Evolutionary conservation across 2,888 invertebrate species (phyloP).

Genomic region (Himalopsyche kuldschensis): DNA sequence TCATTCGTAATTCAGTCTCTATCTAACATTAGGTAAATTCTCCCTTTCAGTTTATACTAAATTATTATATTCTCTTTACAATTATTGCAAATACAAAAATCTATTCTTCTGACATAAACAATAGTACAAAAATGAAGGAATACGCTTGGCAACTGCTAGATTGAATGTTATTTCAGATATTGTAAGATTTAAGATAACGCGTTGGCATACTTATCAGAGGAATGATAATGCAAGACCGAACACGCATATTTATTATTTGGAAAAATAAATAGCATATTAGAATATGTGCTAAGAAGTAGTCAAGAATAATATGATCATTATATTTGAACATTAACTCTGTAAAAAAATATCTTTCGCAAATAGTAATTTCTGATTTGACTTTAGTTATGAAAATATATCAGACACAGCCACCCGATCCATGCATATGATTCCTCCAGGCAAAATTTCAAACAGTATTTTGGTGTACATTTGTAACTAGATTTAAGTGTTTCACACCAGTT

Average conservation of each 20-base stretch:
- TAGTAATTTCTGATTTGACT: no score
- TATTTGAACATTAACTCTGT: no score
- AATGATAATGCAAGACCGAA: neutral
- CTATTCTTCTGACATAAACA: neutral
- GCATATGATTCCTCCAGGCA: neutral
- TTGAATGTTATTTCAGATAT: neutral
- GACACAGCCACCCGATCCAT: neutral
- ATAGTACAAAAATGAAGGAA: neutral
- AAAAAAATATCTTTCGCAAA: no score
- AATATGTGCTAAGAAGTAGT: no score
- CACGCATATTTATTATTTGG: no score
- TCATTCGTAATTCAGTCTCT: constrained; percentile 22
- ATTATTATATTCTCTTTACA: neutral
- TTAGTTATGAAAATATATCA: no score
- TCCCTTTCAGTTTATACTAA: neutral
- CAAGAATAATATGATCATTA: no score
- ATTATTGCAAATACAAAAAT: neutral
- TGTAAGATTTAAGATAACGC: neutral
- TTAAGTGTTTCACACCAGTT: neutral
- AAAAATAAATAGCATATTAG: no score
- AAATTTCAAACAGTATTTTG: neutral
- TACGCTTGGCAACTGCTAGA: neutral
- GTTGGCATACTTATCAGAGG: neutral
- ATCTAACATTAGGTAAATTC: constrained; percentile 30
- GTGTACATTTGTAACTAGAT: neutral